Percentiles rank a stretch among this genome's conserved stretches.
These are phyloP conservation scores for Tauraco erythrolophus DNA, from an alignment of 2,113 vertebrate species.

Conservation along the genomic window DNA sequence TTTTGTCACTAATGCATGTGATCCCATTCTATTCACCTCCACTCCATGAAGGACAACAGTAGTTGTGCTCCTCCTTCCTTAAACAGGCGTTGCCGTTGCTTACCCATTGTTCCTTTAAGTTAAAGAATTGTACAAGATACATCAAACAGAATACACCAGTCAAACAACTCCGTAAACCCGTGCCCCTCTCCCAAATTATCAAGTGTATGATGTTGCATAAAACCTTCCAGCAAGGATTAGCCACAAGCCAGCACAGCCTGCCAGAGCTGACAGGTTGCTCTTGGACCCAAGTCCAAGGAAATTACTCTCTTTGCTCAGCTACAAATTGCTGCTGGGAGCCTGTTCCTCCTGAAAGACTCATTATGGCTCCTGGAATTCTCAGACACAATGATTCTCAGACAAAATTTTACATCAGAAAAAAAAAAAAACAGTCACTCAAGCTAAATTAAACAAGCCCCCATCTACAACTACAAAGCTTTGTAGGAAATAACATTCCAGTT, in stretches of 20 bases:
- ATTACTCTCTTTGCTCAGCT: neutral
- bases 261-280: neutral
- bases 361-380: neutral
- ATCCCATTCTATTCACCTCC: neutral
- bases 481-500: neutral
- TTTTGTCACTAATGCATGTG: neutral
- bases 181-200: neutral
- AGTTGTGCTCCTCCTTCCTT: neutral
- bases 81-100: neutral
- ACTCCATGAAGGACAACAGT: neutral
- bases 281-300: neutral
- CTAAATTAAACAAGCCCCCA: neutral
- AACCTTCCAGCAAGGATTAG: neutral
- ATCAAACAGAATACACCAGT: neutral
- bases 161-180: neutral
- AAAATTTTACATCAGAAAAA: neutral
- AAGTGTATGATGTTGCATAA: neutral
- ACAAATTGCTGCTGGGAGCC: neutral
- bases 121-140: neutral
- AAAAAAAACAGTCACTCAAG: neutral
- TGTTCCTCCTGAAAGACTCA: accelerated
- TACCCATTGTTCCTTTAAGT: neutral
- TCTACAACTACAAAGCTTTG: neutral
- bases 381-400: neutral
- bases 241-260: neutral